Evolutionary conservation across 2,888 invertebrate species (phyloP).

Genomic region (Apamea epomidion): DNA sequence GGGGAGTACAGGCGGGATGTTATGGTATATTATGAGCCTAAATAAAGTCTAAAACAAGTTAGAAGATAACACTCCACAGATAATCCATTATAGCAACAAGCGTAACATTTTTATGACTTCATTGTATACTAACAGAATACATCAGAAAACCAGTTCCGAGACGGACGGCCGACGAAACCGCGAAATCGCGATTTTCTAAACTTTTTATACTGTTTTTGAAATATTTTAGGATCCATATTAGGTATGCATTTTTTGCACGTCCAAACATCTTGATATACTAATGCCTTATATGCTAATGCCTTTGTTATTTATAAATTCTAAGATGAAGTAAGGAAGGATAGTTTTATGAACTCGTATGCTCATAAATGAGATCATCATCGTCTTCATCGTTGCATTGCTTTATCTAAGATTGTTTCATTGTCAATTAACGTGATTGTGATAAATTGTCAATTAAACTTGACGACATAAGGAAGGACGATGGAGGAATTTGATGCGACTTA

Average conservation of each 20-base stretch:
- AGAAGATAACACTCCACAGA: slow-evolving; percentile 33
- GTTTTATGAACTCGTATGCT: slow-evolving; percentile 6
- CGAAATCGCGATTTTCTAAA: slow-evolving; percentile 50
- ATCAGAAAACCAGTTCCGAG: slow-evolving; percentile 54
- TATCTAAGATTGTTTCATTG: slow-evolving; percentile 45
- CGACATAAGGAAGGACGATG: slow-evolving; percentile 15
- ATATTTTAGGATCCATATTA: slow-evolving; percentile 34
- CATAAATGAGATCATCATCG: slow-evolving; percentile 51
- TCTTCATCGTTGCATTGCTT: slow-evolving; percentile 40
- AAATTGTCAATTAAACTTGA: slow-evolving; percentile 33
- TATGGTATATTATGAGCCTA: neutral
- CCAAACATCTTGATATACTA: slow-evolving; percentile 13
- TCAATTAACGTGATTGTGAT: slow-evolving; percentile 51
- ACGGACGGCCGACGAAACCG: slow-evolving; percentile 27
- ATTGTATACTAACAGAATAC: slow-evolving; percentile 57
- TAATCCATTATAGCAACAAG: slow-evolving; percentile 41
- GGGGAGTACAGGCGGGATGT: neutral
- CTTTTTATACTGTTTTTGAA: slow-evolving; percentile 51
- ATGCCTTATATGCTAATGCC: slow-evolving; percentile 20
- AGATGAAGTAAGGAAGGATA: slow-evolving; percentile 1
- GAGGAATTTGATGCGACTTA: neutral
- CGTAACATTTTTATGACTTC: slow-evolving; percentile 62
- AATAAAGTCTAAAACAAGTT: slow-evolving; percentile 17
- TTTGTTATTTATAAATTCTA: slow-evolving; percentile 43
- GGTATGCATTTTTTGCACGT: slow-evolving; percentile 35